Evolutionary conservation across 2,113 vertebrate species (phyloP), one percentile per base, ranked within the genome.

Genomic region (Butorides virescens): DNA sequence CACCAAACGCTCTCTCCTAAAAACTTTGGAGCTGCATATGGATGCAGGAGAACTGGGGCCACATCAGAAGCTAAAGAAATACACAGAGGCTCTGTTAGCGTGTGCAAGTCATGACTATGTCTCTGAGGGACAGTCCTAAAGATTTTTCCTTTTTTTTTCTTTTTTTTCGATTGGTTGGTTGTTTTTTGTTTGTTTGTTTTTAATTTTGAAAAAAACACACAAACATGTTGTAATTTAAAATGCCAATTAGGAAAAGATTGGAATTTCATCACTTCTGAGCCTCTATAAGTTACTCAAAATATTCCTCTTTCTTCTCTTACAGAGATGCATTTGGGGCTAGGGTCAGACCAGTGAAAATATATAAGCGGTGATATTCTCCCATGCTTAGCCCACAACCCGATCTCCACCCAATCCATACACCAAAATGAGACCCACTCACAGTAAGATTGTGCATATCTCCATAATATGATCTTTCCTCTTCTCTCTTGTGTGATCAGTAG

Each of bases 351-450:
- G 96, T 95, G 93, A 90, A 92, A 95, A 90, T 86, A 87, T 58
- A 53, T 74, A 93, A 93, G 93, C 20, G 61, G 86, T 96, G 93
- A 91, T 89, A 95, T 63, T 91, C 72, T 93, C 96, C 96, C 97
- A 97, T 95, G 92, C 87, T 92, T 86, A 88, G 91, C 92, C 95
- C 96, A 88, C 93, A 97, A 95, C 95, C 97, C 94, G 10, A 67
- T 85, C 88, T 96, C 96, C 93, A 96, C 95, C 97, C 97, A 81
- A 88, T 52, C 6, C 90, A 97, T 93, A 97, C 96, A 97, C 94
- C 96, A 93, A 97, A 97, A 97, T 65, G 91, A 97, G 96, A 97
- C 95, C 95, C 97, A 98, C 97, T 97, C 97, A 97, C 97, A 97
- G 97, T 96, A 97, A 95, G 96, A 96, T 97, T 94, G 97, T 97